Evolutionary conservation across 1,140 invertebrate genomes (phyloP), one percentile per base, ranked within the genome.

Genomic region (Mactra quadrangularis): DNA sequence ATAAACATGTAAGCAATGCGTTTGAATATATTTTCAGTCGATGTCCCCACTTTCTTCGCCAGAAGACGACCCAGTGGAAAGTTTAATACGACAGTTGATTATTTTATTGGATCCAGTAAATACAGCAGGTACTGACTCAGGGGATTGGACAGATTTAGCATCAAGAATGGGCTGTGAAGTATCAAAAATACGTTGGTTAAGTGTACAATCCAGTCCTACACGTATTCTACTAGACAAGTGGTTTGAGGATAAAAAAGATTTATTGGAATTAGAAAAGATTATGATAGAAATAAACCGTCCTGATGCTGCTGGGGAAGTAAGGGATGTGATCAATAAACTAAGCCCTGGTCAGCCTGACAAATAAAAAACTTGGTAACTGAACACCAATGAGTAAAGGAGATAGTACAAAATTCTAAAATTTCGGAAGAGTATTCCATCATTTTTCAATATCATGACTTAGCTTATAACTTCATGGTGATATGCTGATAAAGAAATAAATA

Each of bases 41-140:
- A 31, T 33, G 38, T 76, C 55, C 3, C 74, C 59, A n/a, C 41
- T 76, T 1, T 50, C 74, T 3, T 22, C 55, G 25, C 35, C 60
- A 0, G 60, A 68, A 52, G 59, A 64, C 6, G 64, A 78, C 22
- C 60, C 76, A 2, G 25, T 27, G 15, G 76, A 78, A 31, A 9
- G 64, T 2, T 25, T 78, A 0, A 68, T 66, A 78, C n/a, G 62
- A 2, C 59, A 68, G 29, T 45, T 78, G 19, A 15, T 68, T 15
- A 78, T 78, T 38, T 22, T 78, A 6, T 41, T 78, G 27, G 76
- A 78, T n/a, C 76, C 76, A 7, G 38, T 31, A 17, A 78, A 68
- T 33, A 35, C 45, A n/a, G 35, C 22, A 3, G 41, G 50, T 17
- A n/a, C 76, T 29, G 64, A 77, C 31, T 59, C 75, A 11, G 75